Conservation (phyloP, 2,113 vertebrate genomes). For the Trematocara macrostoma region DNA sequence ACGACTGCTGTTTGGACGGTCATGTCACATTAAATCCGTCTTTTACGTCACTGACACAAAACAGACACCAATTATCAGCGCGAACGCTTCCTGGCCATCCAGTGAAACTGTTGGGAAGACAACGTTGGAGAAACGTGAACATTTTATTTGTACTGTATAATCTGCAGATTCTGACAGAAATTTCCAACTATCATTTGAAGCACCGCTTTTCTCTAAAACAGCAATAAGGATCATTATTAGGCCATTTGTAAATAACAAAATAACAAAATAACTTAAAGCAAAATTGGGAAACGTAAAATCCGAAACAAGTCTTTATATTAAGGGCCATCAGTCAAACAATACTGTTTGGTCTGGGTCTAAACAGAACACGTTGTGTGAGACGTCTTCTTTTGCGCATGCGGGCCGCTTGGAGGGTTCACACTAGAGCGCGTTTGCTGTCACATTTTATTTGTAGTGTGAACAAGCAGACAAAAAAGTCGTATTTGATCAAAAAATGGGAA, state of each 20-base stretch:
- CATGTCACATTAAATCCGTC: neutral
- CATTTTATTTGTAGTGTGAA: neutral
- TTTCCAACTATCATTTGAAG: too few species aligned
- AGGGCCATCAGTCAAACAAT: neutral
- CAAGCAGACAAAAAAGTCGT: neutral
- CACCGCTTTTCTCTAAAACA: neutral
- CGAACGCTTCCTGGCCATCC: neutral
- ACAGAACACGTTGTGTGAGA: neutral
- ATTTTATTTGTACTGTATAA: too few species aligned
- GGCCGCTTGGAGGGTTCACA: neutral
- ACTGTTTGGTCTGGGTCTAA: neutral
- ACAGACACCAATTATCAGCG: neutral
- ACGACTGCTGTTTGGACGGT: accelerated
- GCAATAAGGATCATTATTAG: neutral
- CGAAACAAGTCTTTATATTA: neutral
- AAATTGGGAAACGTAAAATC: neutral
- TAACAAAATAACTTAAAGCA: neutral
- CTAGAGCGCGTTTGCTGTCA: neutral
- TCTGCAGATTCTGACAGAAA: too few species aligned
- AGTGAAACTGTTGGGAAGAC: neutral
- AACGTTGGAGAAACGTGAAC: too few species aligned
- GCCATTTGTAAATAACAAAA: accelerated
- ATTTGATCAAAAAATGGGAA: neutral
- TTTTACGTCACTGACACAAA: neutral
- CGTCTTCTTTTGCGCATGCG: neutral